Percentiles rank a stretch among this genome's conserved stretches.
Conservation (phyloP, 2,888 invertebrate genomes). For the Nebria brevicollis region DNA sequence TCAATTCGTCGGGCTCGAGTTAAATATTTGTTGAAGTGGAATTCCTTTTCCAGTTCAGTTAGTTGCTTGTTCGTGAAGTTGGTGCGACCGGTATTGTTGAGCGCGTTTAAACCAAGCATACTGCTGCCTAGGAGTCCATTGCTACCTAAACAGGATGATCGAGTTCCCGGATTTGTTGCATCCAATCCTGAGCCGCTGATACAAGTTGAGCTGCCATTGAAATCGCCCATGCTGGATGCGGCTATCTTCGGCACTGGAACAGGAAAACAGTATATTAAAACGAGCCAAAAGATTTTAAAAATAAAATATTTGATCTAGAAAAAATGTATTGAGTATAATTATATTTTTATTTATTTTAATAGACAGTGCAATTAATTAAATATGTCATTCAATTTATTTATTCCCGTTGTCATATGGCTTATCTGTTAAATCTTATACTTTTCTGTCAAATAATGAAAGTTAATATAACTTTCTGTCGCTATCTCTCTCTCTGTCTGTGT, state of each 20-base stretch:
- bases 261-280: conserved; percentile 50
- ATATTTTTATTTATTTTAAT: too few species aligned
- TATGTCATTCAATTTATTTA: not conserved
- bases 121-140: conserved; percentile 64
- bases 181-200: conserved; percentile 65
- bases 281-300: too few species aligned
- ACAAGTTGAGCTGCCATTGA: conserved; percentile 61
- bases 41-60: conserved; percentile 98
- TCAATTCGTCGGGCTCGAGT: conserved; percentile 97
- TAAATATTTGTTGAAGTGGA: conserved; percentile 99
- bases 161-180: conserved; percentile 65
- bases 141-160: conserved; percentile 60
- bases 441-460: not conserved
- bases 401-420: not conserved
- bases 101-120: conserved; percentile 61
- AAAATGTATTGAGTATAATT: too few species aligned
- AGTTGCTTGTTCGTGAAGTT: conserved; percentile 99
- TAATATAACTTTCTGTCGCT: not conserved
- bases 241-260: conserved; percentile 74
- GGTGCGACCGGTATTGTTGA: conserved; percentile 91
- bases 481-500: too few species aligned
- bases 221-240: conserved; percentile 60
- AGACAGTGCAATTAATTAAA: too few species aligned
- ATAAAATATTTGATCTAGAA: too few species aligned
- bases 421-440: not conserved